phyloP scores from a whole-genome alignment of 92 coral and sea anemone genomes.

The Porites rus region DNA sequence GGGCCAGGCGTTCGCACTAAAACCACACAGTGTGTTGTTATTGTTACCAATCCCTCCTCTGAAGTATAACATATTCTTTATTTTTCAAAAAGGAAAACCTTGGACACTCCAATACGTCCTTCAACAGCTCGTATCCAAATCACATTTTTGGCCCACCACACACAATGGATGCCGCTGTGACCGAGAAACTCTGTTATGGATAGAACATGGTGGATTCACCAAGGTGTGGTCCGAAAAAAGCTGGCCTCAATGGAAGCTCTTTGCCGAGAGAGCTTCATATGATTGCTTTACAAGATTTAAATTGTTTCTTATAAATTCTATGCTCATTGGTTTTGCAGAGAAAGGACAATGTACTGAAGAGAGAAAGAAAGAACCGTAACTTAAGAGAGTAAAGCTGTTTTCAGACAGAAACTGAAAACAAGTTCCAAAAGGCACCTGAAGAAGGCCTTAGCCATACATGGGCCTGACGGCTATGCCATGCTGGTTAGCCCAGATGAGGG shows the following conservation, averaged over 20 bases:
- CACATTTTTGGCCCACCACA: constrained; percentile 18
- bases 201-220: constrained; percentile 17
- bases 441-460: no score
- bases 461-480: no score
- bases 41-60: no score
- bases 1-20: no score
- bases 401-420: no score
- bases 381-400: no score
- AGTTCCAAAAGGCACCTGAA: no score
- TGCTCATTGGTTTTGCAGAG: constrained; percentile 9
- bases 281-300: neutral
- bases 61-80: neutral
- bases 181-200: neutral
- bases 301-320: neutral
- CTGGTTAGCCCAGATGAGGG: no score
- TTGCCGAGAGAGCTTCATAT: neutral
- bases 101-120: neutral
- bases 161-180: constrained; percentile 26
- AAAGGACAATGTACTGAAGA: neutral
- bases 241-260: neutral
- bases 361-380: neutral
- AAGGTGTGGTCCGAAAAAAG: neutral
- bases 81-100: neutral
- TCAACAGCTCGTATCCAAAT: neutral
- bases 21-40: no score